Evolutionary conservation across 35 echinoderm and acorn worm genomes (phyloP), one percentile per base, ranked within the genome.

Genomic region (Lytechinus variegatus): DNA sequence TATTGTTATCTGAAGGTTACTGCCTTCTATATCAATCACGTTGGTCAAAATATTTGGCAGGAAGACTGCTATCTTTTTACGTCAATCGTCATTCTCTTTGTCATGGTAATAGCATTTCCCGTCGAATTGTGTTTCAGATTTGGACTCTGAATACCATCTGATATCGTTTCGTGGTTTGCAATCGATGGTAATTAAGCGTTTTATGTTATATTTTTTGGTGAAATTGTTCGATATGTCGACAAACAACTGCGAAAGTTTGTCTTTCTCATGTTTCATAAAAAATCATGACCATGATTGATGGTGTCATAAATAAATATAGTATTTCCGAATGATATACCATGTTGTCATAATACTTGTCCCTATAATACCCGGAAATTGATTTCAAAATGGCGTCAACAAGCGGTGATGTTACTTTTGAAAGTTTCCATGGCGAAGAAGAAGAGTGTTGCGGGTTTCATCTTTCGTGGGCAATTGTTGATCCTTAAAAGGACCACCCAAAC

Each of bases 11-110:
- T 79, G 19, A 79, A n/a, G 66, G 66, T 79, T 79, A 79, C n/a
- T 79, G 3, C 66, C 66, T 24, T n/a, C 6, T 16, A 79, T 79
- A 24, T 24, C 66, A 24, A 19, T 24, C 66, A 19, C 14, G 66
- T 16, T 79, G 66, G 66, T 79, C 66, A 79, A 24, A 79, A 79
- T 79, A 79, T 79, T 79, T 79, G 66, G 66, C 66, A 79, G 66
- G 66, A 79, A 79, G 66, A 16, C 19, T 79, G 66, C 19, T 79
- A 79, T 79, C 66, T 79, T 19, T 79, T 79, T 79, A 79, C 66
- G 66, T 79, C 66, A 79, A 79, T 79, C 66, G n/a, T 79, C 66
- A 24, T 24, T 5, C 24, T 5, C 21, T n/a, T 79, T 24, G 66
- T 79, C 6, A 79, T 79, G 66, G 66, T n/a, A 79, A 79, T 79